These are phyloP conservation scores for Thymelicus sylvestris DNA, from an alignment of 2,888 invertebrate species.

Conservation along the genomic window DNA sequence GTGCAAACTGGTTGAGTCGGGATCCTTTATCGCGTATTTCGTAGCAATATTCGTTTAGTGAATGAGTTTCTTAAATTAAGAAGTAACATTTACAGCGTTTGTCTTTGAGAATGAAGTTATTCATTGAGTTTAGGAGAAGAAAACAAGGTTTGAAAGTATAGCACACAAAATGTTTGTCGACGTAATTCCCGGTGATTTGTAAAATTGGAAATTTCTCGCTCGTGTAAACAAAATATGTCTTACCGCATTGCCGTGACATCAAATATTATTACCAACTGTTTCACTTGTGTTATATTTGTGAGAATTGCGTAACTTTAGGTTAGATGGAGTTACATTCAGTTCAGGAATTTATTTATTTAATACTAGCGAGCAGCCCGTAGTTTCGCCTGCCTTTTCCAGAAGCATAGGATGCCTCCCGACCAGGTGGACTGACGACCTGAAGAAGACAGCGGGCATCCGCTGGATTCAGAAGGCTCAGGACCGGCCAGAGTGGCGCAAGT, in stretches of 20 bases:
- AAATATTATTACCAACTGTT: conserved; percentile 18
- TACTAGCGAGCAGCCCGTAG: too few relatives aligned
- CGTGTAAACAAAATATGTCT: conserved; percentile 22
- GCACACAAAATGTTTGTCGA: conserved; percentile 17
- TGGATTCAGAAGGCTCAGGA: too few relatives aligned
- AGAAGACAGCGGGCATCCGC: too few relatives aligned
- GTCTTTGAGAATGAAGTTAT: conserved; percentile 46
- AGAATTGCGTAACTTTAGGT: conserved; percentile 23
- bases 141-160: conserved; percentile 6
- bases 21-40: conserved; percentile 75
- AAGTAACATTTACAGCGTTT: conserved; percentile 57
- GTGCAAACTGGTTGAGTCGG: conserved; percentile 73
- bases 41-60: conserved; percentile 70
- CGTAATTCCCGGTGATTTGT: conserved; percentile 30
- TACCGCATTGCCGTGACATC: conserved; percentile 29
- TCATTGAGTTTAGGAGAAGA: conserved; percentile 20
- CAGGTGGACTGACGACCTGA: too few relatives aligned
- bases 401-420: too few relatives aligned
- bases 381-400: too few relatives aligned
- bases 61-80: conserved; percentile 67
- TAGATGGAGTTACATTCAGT: conserved; percentile 13
- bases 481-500: too few relatives aligned
- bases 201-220: conserved; percentile 27
- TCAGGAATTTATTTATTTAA: conserved; percentile 7
- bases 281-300: conserved; percentile 18